Evolutionary conservation across 2,888 invertebrate genomes (phyloP), one percentile per base, ranked within the genome.

Genomic region (Sesia apiformis): DNA sequence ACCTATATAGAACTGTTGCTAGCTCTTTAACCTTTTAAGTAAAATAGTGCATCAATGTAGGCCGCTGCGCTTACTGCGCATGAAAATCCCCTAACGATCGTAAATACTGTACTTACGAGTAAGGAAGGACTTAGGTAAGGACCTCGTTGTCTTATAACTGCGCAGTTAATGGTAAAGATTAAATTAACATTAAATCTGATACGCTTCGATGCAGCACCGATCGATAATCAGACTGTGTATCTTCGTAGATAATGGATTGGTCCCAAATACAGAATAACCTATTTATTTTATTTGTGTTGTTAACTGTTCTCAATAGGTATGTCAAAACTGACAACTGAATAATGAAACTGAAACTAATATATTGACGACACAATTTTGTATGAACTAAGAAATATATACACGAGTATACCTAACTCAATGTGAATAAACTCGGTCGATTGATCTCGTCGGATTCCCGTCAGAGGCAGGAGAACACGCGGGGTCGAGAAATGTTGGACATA

Each of bases 21-120:
- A 42, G 40, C 52, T 53, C 49, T 54, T 41, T 38, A 7, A 50
- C 49, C 53, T 57, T 46, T 39, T 8, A 54, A 50, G 50, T 40
- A 54, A 50, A 54, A 41, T 41, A 40, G 50, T 41, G 38, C 8
- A 43, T 39, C 43, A 40, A 46, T 46, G 54, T 54, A 40, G 49
- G 51, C 54, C 38, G 41, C 23, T 54, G 40, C 54, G 38, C 41
- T 54, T 40, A 51, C 41, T 50, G 54, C 46, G 41, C 54, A 50
- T 50, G 50, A 53, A 8, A 8, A 5, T 8, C 46, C 4, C 8
- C 46, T 46, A 46, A 46, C 46, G 46, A 46, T 46, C 46, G 46
- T 46, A 8, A 23, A 46, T 4, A 1, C 8, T 8, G 23, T 46
- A 23, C 23, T 23, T 23, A 23, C 23, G 1, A 1, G 23, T 23